A percentile compares a stretch with the other conserved stretches of the same genome.
phyloP scores from a whole-genome alignment of 2,113 vertebrate species.

The Dolichallabes microphthalmus region DNA sequence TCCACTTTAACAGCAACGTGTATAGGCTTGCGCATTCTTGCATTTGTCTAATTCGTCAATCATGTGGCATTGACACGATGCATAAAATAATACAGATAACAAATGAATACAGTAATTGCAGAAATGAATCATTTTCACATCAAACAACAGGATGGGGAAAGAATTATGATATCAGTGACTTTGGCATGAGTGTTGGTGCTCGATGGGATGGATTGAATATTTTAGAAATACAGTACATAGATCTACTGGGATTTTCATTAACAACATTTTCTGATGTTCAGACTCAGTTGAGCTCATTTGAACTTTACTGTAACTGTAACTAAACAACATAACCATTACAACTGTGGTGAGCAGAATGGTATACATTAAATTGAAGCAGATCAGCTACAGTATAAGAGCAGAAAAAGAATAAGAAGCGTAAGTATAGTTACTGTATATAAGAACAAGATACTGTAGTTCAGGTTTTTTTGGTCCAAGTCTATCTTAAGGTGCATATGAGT shows the following conservation, averaged over 20 bases:
- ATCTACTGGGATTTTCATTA: not conserved
- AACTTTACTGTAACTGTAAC: not conserved
- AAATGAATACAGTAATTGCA: not conserved
- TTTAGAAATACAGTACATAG: not conserved
- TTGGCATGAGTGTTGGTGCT: not conserved
- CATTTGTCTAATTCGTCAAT: not conserved
- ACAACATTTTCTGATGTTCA: not conserved
- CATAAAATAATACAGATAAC: not conserved
- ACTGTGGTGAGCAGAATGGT: not conserved
- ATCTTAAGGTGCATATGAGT: too few relatives aligned
- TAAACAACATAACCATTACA: not conserved
- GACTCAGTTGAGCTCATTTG: not conserved
- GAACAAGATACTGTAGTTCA: not conserved
- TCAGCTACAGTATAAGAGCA: not conserved
- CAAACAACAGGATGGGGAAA: not conserved
- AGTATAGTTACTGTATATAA: not conserved
- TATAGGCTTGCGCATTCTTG: not conserved
- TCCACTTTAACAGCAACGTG: not conserved
- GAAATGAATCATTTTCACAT: not conserved
- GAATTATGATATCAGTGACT: not conserved
- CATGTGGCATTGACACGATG: not conserved
- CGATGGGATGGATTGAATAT: not conserved
- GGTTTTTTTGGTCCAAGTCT: too few relatives aligned
- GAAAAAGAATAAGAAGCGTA: not conserved
- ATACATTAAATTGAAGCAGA: not conserved